A percentile compares a stretch with the other conserved stretches of the same genome.
Evolutionary conservation across 1,140 invertebrate species (phyloP).

Genomic region (Ditylenchus dipsaci): DNA sequence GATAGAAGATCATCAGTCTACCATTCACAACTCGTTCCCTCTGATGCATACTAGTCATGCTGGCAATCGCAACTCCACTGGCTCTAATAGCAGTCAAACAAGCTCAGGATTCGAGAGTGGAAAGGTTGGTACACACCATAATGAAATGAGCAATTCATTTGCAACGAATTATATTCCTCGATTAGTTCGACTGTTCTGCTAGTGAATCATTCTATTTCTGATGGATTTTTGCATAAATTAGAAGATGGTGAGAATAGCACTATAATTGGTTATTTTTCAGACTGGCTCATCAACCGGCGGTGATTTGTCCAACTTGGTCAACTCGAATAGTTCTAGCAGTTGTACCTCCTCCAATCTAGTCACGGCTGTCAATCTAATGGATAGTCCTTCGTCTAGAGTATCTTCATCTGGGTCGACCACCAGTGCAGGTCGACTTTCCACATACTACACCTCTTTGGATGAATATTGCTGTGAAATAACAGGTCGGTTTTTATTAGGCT

Average conservation of each 20-base stretch:
- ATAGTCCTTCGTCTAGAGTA: constrained; percentile 13
- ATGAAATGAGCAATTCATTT: no score
- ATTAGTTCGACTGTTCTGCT: neutral
- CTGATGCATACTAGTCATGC: neutral
- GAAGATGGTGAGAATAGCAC: neutral
- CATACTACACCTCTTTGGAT: constrained; percentile 21
- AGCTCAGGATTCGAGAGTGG: constrained; percentile 42
- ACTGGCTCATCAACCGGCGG: neutral
- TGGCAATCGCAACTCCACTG: constrained; percentile 37
- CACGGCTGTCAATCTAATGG: neutral
- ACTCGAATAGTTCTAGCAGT: constrained; percentile 21
- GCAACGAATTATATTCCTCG: no score
- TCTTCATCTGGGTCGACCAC: constrained; percentile 24
- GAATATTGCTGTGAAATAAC: constrained; percentile 1
- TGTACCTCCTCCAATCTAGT: constrained; percentile 14
- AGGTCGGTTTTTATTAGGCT: neutral
- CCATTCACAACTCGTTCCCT: no score
- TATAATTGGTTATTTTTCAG: neutral
- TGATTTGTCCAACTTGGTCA: constrained; percentile 18
- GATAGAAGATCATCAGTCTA: neutral
- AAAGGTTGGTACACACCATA: constrained; percentile 33
- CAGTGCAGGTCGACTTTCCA: constrained; percentile 15
- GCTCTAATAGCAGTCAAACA: constrained; percentile 30
- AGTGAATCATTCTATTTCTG: neutral
- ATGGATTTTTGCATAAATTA: no score